These are phyloP conservation scores for Somateria mollissima DNA, from an alignment of 2,797 vertebrate species.

Conservation along the genomic window DNA sequence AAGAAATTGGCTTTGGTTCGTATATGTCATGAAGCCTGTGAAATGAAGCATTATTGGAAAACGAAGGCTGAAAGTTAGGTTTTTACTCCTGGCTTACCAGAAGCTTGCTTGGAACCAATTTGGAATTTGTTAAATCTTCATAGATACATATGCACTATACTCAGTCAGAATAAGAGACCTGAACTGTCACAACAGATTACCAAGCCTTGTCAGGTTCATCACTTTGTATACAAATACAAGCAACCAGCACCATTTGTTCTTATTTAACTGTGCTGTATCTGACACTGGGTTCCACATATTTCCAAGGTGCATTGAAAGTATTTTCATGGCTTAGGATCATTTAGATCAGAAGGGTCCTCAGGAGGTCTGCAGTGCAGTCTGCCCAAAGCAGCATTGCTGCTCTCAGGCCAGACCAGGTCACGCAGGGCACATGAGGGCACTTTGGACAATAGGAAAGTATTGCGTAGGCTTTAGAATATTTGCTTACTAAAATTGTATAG, in stretches of 20 bases:
- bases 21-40: background rate
- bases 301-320: background rate
- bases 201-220: background rate
- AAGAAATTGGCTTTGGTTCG: background rate
- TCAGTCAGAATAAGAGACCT: constrained; percentile 26
- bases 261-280: background rate
- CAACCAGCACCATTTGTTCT: background rate
- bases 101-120: background rate
- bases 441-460: background rate
- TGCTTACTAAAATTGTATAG: background rate
- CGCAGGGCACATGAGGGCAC: rapidly evolving
- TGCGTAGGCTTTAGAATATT: background rate
- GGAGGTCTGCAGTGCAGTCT: background rate
- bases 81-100: background rate
- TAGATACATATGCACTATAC: background rate
- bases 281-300: background rate
- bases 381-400: background rate
- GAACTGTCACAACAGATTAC: background rate
- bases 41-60: background rate
- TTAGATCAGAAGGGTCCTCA: background rate
- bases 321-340: background rate
- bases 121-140: background rate
- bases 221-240: background rate
- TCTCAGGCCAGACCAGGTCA: constrained; percentile 24
- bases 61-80: background rate